A percentile compares a stretch with the other conserved stretches of the same genome.
Evolutionary conservation across 1,140 invertebrate species (phyloP).

Genomic region (Drosophila arizonae): DNA sequence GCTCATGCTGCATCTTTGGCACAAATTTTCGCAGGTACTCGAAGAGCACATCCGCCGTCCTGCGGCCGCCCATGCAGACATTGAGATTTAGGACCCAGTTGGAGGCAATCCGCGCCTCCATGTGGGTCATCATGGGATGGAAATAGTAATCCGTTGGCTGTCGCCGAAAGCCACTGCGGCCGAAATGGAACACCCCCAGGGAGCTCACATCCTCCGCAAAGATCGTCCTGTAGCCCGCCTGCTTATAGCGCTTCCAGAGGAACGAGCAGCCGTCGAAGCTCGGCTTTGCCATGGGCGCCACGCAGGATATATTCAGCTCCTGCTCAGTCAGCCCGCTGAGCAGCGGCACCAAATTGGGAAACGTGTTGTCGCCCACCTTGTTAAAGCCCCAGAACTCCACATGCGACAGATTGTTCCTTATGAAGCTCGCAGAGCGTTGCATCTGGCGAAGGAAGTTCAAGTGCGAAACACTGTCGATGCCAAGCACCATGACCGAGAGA

Average conservation of each 20-base stretch:
- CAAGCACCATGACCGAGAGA: conserved; percentile 89
- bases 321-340: conserved; percentile 86
- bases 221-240: conserved; percentile 89
- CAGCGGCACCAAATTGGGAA: conserved; percentile 90
- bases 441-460: conserved; percentile 93
- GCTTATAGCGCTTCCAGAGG: conserved; percentile 90
- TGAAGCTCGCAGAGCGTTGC: conserved; percentile 87
- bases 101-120: conserved; percentile 83
- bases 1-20: conserved; percentile 38
- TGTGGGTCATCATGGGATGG: conserved; percentile 87
- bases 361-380: conserved; percentile 93
- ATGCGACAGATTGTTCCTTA: conserved; percentile 85
- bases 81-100: conserved; percentile 83
- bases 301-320: conserved; percentile 86
- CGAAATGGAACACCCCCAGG: conserved; percentile 91
- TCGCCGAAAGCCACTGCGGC: conserved; percentile 89
- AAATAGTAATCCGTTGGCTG: conserved; percentile 92
- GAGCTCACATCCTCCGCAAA: conserved; percentile 90
- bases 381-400: conserved; percentile 91
- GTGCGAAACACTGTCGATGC: conserved; percentile 93
- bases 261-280: conserved; percentile 89
- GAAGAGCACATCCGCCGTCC: conserved; percentile 83
- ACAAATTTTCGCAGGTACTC: conserved; percentile 81
- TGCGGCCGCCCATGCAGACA: conserved; percentile 84
- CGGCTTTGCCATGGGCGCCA: conserved; percentile 74